Evolutionary conservation across 2,797 vertebrate genomes (phyloP), one percentile per base, ranked within the genome.

Genomic region (Smutsia gigantea): DNA sequence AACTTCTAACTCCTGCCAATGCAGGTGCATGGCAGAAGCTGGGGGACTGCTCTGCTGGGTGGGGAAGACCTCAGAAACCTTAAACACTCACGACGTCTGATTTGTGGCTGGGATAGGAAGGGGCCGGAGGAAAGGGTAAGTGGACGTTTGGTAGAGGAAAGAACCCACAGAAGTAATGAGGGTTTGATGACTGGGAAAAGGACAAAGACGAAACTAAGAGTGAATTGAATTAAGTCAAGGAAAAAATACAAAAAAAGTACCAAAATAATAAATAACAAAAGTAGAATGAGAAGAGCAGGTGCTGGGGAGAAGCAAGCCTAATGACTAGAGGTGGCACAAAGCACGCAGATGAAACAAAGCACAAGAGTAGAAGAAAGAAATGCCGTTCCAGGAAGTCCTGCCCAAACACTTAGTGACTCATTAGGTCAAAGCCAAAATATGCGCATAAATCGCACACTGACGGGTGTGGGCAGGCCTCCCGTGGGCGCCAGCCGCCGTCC

Each of bases 321-420:
- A 77, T 23, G 55, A 49, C 46, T 68, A n/a, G 37, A 94, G 87
- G 78, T 15, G 64, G 46, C 42, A 84, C 2, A 0, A 63, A 55
- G 25, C 49, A 7, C 29, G 68, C 87, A 94, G 88, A 93, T 46
- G 78, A 87, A 83, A 77, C 59, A 53, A 81, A 89, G 51, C 15
- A 23, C 68, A 63, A 0, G 12, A 39, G 31, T 9, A 49, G 72
- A 75, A 91, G 81, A 78, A 63, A 96, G 57, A 90, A 71, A 75
- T 63, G 14, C 37, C 4, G n/a, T 89, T 92, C 75, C 94, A 87
- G 87, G 78, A 93, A 90, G 79, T 64, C 95, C 75, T 90, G 68
- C 84, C 87, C 63, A 68, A 89, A 79, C 46, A 79, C 18, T 69
- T 68, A 51, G 31, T 94, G 86, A 93, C 31, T 96, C 51, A 94